phyloP scores from a whole-genome alignment of 2,113 vertebrate species.

The Brachirus orientalis region DNA sequence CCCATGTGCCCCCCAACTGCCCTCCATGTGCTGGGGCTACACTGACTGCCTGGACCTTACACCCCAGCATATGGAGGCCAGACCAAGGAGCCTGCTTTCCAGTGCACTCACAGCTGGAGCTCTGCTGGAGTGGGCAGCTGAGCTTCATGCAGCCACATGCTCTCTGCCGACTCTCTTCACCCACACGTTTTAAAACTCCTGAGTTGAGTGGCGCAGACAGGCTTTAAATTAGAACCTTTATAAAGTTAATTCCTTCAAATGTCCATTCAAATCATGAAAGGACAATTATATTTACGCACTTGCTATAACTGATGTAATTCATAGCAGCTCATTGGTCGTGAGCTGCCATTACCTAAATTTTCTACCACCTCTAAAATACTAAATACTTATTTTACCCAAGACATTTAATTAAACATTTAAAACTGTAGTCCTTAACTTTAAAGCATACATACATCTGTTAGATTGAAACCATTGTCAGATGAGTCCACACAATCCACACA shows the following conservation, averaged over 20 bases:
- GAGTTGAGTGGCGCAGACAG: constrained; percentile 3
- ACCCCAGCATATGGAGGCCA: constrained; percentile 81
- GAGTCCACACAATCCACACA: too few relatives aligned
- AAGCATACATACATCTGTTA: too few relatives aligned
- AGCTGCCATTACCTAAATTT: too few relatives aligned
- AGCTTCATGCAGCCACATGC: constrained; percentile 47
- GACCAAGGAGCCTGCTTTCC: constrained; percentile 62
- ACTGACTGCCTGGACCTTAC: constrained; percentile 75
- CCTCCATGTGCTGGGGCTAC: constrained; percentile 71
- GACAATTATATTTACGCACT: background rate
- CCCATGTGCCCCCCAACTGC: constrained; percentile 68
- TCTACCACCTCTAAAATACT: too few relatives aligned
- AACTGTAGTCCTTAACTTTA: too few relatives aligned
- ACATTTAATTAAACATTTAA: too few relatives aligned
- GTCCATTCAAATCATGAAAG: background rate
- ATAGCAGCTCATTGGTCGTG: background rate
- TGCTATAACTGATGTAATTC: background rate
- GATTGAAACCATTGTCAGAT: too few relatives aligned
- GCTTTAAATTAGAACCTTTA: background rate
- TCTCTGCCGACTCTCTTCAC: constrained; percentile 1
- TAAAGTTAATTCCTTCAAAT: background rate
- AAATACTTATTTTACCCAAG: too few relatives aligned
- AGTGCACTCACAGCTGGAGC: constrained; percentile 73
- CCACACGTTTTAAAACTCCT: background rate
- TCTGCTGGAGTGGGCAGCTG: constrained; percentile 57